A percentile compares a stretch with the other conserved stretches of the same genome.
Evolutionary conservation across 37 sponge, comb jelly and placozoan species (phyloP).

Genomic region (Beroe ovata): DNA sequence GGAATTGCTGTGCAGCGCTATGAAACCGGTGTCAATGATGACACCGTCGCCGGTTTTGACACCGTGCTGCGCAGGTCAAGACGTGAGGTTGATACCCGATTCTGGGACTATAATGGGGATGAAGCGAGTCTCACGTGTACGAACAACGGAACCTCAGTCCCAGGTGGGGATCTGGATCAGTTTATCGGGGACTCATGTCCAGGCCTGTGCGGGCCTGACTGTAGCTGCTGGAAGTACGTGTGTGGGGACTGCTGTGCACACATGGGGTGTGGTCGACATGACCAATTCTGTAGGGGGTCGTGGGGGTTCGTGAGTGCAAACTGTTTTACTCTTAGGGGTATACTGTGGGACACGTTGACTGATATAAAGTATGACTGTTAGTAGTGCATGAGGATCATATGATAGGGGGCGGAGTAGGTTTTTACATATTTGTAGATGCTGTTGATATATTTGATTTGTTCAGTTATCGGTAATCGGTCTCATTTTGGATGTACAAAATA

Average conservation of each 20-base stretch:
- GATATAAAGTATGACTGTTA: constrained; percentile 4
- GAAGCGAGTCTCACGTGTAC: background rate
- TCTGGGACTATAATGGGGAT: background rate
- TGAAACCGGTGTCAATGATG: background rate
- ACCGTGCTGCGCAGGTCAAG: background rate
- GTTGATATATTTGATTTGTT: no score
- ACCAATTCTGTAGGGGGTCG: constrained; percentile 1
- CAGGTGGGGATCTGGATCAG: background rate
- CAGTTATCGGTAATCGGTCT: no score
- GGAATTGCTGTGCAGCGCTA: background rate
- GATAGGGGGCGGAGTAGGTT: no score
- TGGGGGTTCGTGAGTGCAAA: background rate
- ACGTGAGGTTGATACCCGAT: background rate
- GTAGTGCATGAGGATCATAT: background rate
- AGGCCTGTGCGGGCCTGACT: background rate
- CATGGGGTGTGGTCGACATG: background rate
- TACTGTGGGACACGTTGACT: constrained; percentile 19
- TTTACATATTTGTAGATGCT: no score
- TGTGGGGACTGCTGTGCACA: constrained; percentile 8
- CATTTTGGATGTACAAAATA: no score
- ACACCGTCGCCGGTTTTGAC: background rate
- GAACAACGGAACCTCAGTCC: background rate
- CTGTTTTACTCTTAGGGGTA: background rate
- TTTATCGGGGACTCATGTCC: background rate
- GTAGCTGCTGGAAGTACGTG: constrained; percentile 1